Evolutionary conservation across 2,113 vertebrate species (phyloP).

Genomic region (Myxocyprinus asiaticus): DNA sequence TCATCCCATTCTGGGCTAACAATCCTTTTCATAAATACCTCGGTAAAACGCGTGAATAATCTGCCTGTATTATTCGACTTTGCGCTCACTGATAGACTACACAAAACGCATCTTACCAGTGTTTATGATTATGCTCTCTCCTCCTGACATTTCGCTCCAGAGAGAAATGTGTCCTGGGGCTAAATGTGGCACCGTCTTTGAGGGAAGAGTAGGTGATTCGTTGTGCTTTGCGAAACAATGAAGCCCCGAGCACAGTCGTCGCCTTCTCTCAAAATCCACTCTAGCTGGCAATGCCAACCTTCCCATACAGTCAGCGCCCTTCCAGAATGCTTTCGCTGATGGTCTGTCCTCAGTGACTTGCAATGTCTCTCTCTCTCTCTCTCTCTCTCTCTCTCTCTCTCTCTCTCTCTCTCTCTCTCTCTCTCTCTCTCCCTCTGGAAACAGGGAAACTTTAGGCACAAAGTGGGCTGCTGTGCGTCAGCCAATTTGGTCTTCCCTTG

Average conservation of each 20-base stretch:
- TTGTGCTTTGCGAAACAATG: constrained; percentile 14
- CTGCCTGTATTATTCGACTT: constrained; percentile 4
- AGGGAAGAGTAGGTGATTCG: constrained; percentile 23
- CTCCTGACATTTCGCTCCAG: constrained; percentile 24
- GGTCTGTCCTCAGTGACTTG: constrained; percentile 35
- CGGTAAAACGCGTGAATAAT: constrained; percentile 23
- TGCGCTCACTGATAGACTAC: constrained; percentile 3
- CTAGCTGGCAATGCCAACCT: constrained; percentile 32
- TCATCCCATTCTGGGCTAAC: background rate
- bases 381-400: constrained; percentile 40
- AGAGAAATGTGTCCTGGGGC: constrained; percentile 35
- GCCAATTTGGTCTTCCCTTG: constrained; percentile 63
- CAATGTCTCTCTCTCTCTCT: constrained; percentile 16
- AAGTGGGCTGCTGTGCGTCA: constrained; percentile 64
- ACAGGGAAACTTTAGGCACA: constrained; percentile 62
- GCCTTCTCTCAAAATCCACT: background rate
- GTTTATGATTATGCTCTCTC: constrained; percentile 24
- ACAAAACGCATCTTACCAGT: constrained; percentile 43
- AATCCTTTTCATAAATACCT: constrained; percentile 5
- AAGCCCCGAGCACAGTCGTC: background rate
- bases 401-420: constrained; percentile 54
- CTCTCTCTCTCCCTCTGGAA: constrained; percentile 28
- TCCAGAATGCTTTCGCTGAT: constrained; percentile 26
- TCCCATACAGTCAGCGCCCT: constrained; percentile 24
- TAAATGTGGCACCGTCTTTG: constrained; percentile 29